Evolutionary conservation across 2,113 vertebrate species (phyloP), one percentile per base, ranked within the genome.

Genomic region (Dromas ardeola): DNA sequence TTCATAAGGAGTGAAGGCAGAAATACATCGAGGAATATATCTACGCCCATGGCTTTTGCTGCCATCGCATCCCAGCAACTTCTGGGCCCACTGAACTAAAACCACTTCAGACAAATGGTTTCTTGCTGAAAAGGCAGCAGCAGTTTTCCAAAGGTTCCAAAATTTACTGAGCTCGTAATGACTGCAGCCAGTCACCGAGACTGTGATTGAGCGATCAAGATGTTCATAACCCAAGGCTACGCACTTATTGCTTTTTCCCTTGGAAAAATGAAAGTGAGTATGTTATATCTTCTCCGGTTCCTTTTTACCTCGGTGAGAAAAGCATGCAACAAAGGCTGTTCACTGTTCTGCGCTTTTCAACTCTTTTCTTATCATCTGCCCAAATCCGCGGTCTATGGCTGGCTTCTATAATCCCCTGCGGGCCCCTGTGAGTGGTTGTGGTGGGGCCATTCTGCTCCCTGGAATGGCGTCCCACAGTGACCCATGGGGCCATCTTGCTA

Each of bases 211-310:
- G 95, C 10, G 53, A 76, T 71, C 88, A 34, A 50, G 92, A 81
- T 65, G 92, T 67, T 95, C 81, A 52, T 77, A 82, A 93, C 94
- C 96, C 52, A 83, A 58, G 86, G 96, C 95, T 83, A 79, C 1
- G 5, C 65, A 49, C 42, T 96, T 97, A 97, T 79, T 97, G 91
- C 86, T 95, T 96, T 90, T 92, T 96, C 86, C 53, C 61, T 71
- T 67, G 58, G 86, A 91, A 96, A 91, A 95, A 94, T 81, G 67
- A 58, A 78, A 55, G 43, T 23, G 30, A 70, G 79, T 45, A 2
- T 59, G 43, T 84, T 96, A n/a, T 53, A 61, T 79, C 69, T 84
- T 84, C 81, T 86, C 86, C 34, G 38, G 34, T 58, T 94, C 47
- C 53, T 65, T 40, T 87, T 38, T 56, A 10, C 10, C n/a, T 85